phyloP scores from a whole-genome alignment of 2,797 vertebrate species.

The Potorous gilbertii region DNA sequence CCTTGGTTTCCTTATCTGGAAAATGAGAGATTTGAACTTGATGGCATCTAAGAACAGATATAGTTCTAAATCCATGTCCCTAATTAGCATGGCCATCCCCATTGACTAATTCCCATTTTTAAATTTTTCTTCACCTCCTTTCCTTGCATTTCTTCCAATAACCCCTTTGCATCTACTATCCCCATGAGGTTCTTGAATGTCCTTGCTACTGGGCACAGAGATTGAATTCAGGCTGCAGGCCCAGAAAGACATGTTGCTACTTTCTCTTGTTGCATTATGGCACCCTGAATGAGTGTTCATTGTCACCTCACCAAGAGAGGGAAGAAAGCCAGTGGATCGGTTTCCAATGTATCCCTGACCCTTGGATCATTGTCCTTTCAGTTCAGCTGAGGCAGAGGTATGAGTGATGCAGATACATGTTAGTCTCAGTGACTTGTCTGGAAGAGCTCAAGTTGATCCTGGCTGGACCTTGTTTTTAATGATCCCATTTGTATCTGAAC shows the following conservation, averaged over 20 bases:
- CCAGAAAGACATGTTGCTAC: background rate
- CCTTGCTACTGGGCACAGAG: background rate
- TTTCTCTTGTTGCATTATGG: background rate
- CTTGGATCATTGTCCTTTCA: background rate
- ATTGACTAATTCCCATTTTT: background rate
- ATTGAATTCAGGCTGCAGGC: background rate
- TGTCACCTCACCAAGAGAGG: background rate
- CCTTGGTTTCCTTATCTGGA: background rate
- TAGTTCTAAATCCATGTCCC: background rate
- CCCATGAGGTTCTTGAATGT: background rate
- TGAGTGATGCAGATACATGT: background rate
- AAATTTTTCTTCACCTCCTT: background rate
- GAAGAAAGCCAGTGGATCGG: background rate
- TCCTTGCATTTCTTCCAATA: background rate
- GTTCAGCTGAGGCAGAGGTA: background rate
- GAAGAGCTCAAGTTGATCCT: slow-evolving; percentile 67
- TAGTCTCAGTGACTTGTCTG: slow-evolving; percentile 37
- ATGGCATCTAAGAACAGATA: background rate
- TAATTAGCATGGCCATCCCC: background rate
- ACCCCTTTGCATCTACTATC: background rate
- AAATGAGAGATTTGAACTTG: background rate
- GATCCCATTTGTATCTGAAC: slow-evolving; percentile 63
- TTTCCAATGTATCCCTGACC: background rate
- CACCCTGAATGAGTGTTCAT: background rate
- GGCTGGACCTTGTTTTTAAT: slow-evolving; percentile 69